These are phyloP conservation scores for Physella acuta DNA, from an alignment of 1,140 invertebrate genomes.

Conservation along the genomic window DNA sequence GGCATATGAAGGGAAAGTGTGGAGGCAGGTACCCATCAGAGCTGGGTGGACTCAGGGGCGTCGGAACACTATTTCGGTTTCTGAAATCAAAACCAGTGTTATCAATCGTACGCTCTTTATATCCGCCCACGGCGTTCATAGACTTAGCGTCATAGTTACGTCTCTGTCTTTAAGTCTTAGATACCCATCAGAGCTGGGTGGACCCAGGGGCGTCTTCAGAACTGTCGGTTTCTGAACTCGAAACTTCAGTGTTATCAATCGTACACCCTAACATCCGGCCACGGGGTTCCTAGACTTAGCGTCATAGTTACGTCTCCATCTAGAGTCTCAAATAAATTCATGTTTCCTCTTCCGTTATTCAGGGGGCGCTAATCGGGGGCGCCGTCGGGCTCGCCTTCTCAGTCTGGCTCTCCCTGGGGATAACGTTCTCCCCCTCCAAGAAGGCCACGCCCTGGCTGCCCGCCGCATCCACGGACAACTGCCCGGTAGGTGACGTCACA, in stretches of 20 bases:
- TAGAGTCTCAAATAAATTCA: too few relatives aligned
- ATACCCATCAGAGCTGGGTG: too few relatives aligned
- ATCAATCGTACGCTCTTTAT: too few relatives aligned
- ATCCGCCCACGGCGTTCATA: too few relatives aligned
- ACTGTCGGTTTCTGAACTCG: neutral
- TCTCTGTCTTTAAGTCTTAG: too few relatives aligned
- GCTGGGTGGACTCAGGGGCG: neutral
- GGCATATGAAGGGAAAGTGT: too few relatives aligned
- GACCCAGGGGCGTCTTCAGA: too few relatives aligned
- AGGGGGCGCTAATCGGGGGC: constrained; percentile 13
- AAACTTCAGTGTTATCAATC: neutral
- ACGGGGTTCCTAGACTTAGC: too few relatives aligned
- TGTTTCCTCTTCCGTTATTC: neutral
- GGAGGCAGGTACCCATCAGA: neutral
- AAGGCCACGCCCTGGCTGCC: constrained; percentile 12
- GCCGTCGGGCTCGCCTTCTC: neutral
- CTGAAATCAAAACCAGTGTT: too few relatives aligned
- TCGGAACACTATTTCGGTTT: too few relatives aligned
- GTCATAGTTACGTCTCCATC: too few relatives aligned
- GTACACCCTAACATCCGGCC: neutral
- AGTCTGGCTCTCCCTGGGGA: constrained; percentile 10
- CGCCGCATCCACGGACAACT: constrained; percentile 1
- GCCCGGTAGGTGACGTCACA: neutral
- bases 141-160: too few relatives aligned
- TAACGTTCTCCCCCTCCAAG: neutral